Base-by-base conservation (phyloP, 2,888 invertebrate species). In the Megaustenia siamemsis region DNA sequence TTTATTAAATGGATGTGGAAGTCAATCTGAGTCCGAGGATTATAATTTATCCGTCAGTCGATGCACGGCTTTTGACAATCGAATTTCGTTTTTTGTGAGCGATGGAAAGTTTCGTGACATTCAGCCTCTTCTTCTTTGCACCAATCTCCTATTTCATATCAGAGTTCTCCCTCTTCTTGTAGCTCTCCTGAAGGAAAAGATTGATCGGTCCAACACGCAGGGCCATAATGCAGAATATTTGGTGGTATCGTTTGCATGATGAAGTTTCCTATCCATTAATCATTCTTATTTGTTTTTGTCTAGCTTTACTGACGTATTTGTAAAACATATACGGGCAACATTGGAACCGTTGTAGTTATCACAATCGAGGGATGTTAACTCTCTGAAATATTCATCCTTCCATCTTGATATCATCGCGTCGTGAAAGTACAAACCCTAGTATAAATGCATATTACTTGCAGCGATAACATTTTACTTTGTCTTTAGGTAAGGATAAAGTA, bases 51-150 rank as follows among this genome's bases (percentile, higher is more conserved):
- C 71, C 71, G n/a, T 45, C 45, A 12, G n/a, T 45, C 43, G 43
- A 28, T 28, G 71, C 8, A 18, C 71, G 43, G 71, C 8, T 71
- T 43, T 63, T 43, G 40, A 43, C 40, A 43, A 28, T 71, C n/a
- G 43, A 71, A 45, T 43, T 43, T 71, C 43, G 43, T 45, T 71
- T 71, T 28, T 3, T 12, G 43, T 43, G 71, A 71, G 28, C 28
- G 43, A 71, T 71, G 43, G 71, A 45, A 43, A n/a, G n/a, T 71
- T 40, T 71, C 71, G 45, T 71, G 71, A 71, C 71, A 28, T 71
- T 28, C 43, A 24, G 38, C n/a, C 71, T n/a, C 40, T 66, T 66
- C 68, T 32, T 35, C 24, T 24, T 43, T 66, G 40, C 40, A 21
- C 6, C 49, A 66, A 28, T 63, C 75, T 66, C 35, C 49, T 56